Percentiles rank a stretch among this genome's conserved stretches.
phyloP scores from a whole-genome alignment of 2,113 vertebrate genomes.

The Fulica atra region DNA sequence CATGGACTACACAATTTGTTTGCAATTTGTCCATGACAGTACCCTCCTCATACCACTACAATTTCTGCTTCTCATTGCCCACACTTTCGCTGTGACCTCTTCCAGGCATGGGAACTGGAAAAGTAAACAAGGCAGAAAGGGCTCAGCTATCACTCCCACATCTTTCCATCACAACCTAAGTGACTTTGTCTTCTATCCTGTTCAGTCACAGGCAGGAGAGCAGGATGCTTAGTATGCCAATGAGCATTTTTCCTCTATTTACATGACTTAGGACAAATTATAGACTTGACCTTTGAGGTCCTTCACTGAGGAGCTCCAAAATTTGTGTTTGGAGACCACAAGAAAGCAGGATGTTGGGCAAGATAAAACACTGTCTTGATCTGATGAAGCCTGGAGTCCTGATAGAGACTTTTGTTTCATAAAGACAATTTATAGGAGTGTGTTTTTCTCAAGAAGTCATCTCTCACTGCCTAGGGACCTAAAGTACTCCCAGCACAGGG shows the following conservation, averaged over 20 bases:
- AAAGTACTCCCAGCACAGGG: background rate
- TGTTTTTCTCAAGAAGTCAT: background rate
- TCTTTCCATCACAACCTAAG: background rate
- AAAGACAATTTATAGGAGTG: background rate
- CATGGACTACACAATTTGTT: background rate
- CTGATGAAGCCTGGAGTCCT: background rate
- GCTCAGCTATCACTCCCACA: background rate
- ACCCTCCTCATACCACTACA: background rate
- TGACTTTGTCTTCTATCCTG: background rate
- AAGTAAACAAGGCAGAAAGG: background rate
- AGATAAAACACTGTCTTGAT: background rate
- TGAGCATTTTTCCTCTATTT: too few relatives aligned
- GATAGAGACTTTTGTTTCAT: background rate
- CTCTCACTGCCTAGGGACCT: background rate
- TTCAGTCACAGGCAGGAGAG: too few relatives aligned
- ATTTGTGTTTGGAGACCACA: background rate
- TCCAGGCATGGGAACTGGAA: background rate
- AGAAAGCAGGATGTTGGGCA: background rate
- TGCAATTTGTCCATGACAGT: background rate
- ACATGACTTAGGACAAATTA: too few relatives aligned
- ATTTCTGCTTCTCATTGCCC: background rate
- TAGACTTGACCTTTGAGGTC: too few relatives aligned
- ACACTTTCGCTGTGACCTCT: accelerated
- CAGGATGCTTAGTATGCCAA: too few relatives aligned
- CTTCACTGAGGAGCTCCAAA: background rate